These are phyloP conservation scores for Drosophila kepulauana DNA, from an alignment of 1,140 invertebrate genomes.

Conservation along the genomic window DNA sequence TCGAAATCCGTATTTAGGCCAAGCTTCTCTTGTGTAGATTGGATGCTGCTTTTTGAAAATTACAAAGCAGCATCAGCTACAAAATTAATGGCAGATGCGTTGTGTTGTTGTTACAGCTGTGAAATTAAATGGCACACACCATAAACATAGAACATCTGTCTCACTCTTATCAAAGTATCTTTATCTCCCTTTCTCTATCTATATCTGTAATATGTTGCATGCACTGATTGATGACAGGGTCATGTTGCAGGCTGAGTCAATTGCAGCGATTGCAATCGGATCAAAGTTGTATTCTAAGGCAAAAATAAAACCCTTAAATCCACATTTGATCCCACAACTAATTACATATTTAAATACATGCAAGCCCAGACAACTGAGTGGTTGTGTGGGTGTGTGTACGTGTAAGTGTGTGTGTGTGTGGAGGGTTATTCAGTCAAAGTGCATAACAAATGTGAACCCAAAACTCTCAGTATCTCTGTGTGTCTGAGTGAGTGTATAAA, in stretches of 20 bases:
- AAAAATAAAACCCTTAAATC: slow-evolving; percentile 36
- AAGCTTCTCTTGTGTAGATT: slow-evolving; percentile 35
- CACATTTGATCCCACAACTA: slow-evolving; percentile 35
- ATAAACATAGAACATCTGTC: no score
- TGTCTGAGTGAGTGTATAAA: slow-evolving; percentile 9
- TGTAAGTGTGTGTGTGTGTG: not conserved
- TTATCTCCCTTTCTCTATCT: not conserved
- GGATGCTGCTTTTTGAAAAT: slow-evolving; percentile 29
- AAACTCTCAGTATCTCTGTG: slow-evolving; percentile 5
- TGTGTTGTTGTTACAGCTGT: slow-evolving; percentile 27
- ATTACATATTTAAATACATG: slow-evolving; percentile 59
- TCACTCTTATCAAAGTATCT: not conserved
- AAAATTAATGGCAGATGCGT: slow-evolving; percentile 42
- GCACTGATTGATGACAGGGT: slow-evolving; percentile 42
- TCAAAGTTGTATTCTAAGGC: slow-evolving; percentile 18
- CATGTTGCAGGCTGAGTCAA: slow-evolving; percentile 30
- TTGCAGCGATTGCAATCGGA: slow-evolving; percentile 28
- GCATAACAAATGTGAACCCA: slow-evolving; percentile 50
- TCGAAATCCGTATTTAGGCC: slow-evolving; percentile 20
- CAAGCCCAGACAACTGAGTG: slow-evolving; percentile 17
- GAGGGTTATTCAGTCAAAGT: slow-evolving; percentile 41
- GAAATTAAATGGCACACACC: slow-evolving; percentile 21
- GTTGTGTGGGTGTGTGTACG: not conserved
- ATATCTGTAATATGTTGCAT: slow-evolving; percentile 3
- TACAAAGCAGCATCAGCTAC: slow-evolving; percentile 12